Evolutionary conservation across 1,140 invertebrate genomes (phyloP).

Genomic region (Chelonus insularis): DNA sequence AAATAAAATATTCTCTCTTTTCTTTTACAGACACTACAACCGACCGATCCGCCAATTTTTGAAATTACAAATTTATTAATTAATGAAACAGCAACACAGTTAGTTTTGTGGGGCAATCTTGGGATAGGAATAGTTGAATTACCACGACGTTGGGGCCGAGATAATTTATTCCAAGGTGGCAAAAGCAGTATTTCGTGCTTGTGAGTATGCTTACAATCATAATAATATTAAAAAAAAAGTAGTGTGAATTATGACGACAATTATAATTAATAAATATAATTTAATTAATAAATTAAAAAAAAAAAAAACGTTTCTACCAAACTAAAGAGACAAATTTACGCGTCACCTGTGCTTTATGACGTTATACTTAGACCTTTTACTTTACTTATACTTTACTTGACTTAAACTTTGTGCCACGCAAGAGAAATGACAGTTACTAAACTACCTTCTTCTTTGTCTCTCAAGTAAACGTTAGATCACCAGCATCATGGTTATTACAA

Average conservation of each 20-base stretch:
- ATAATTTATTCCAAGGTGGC: conserved; percentile 50
- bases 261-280: no score
- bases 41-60: conserved; percentile 56
- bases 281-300: conserved; percentile 33
- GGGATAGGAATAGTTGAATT: conserved; percentile 56
- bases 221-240: no score
- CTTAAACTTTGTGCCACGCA: conserved; percentile 6
- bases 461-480: not conserved
- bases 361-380: conserved; percentile 27
- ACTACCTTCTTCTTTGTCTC: conserved; percentile 19
- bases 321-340: conserved; percentile 2
- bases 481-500: conserved; percentile 42
- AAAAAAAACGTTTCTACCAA: not conserved
- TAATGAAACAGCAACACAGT: conserved; percentile 55
- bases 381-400: not conserved
- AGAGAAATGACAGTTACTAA: conserved; percentile 41
- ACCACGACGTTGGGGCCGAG: conserved; percentile 58
- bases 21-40: conserved; percentile 49
- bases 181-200: conserved; percentile 49
- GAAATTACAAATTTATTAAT: conserved; percentile 56
- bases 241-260: no score
- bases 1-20: not conserved
- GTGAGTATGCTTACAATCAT: no score
- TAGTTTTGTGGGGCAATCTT: conserved; percentile 53
- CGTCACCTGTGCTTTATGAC: conserved; percentile 46